Conservation (phyloP, 2,888 invertebrate species). For the Arrhopalites spinosus region DNA sequence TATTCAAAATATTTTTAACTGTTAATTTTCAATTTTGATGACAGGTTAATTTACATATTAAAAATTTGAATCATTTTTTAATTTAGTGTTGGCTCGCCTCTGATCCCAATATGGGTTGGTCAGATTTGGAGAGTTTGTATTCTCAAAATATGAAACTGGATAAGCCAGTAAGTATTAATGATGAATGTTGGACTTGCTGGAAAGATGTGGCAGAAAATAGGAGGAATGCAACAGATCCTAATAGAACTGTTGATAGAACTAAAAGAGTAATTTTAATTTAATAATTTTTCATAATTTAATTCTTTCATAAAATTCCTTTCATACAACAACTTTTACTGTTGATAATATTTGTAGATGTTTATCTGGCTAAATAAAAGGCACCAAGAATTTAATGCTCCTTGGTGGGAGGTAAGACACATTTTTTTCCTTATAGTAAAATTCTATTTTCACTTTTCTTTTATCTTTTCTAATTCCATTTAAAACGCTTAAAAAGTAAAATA, state of each 20-base stretch:
- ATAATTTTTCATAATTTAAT: no score
- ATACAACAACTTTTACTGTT: no score
- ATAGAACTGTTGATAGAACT: conserved; percentile 51
- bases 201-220: conserved; percentile 51
- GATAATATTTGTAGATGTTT: conserved; percentile 42
- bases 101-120: conserved; percentile 54
- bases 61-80: no score
- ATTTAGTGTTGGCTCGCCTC: conserved; percentile 49
- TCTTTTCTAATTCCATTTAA: no score
- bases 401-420: conserved; percentile 54
- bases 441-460: no score
- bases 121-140: conserved; percentile 53
- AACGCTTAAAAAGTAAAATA: no score
- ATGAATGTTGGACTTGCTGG: conserved; percentile 55
- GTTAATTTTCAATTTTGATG: no score
- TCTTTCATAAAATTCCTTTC: no score
- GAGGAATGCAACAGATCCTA: conserved; percentile 44
- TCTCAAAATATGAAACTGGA: conserved; percentile 52
- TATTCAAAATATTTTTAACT: no score
- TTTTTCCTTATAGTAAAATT: neutral
- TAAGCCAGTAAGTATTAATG: conserved; percentile 43
- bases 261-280: conserved; percentile 35
- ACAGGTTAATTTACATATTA: no score
- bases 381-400: conserved; percentile 54
- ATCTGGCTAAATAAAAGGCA: conserved; percentile 54